These are phyloP conservation scores for Cantharis rustica DNA, from an alignment of 2,888 invertebrate species.

Conservation along the genomic window DNA sequence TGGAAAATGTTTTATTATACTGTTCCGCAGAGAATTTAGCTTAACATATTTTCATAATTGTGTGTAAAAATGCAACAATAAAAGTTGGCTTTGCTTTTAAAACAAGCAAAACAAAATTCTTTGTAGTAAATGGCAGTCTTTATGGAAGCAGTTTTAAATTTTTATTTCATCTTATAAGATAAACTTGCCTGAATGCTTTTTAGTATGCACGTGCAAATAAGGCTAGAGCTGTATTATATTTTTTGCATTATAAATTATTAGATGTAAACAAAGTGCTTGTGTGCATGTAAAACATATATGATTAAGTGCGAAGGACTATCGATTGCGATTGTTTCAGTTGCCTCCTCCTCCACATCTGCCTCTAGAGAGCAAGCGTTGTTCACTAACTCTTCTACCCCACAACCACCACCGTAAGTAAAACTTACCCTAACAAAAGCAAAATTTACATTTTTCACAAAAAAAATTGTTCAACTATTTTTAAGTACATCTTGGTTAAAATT, in stretches of 20 bases:
- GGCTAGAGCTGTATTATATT: neutral
- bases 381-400: slow-evolving; percentile 44
- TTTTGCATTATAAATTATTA: neutral
- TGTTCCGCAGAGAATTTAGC: neutral
- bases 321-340: slow-evolving; percentile 58
- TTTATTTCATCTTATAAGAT: neutral
- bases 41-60: neutral
- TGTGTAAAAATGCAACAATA: neutral
- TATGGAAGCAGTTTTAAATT: neutral
- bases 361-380: slow-evolving; percentile 65
- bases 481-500: neutral
- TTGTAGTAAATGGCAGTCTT: neutral
- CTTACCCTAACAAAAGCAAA: slow-evolving; percentile 6
- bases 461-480: neutral
- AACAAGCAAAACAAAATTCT: neutral
- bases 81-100: neutral
- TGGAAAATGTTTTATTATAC: neutral
- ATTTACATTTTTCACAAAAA: neutral
- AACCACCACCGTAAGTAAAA: slow-evolving; percentile 49
- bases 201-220: neutral
- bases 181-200: neutral
- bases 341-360: slow-evolving; percentile 77
- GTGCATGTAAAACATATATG: slow-evolving; percentile 26
- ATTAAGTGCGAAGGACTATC: slow-evolving; percentile 33
- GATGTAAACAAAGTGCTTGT: neutral